Evolutionary conservation across 2,888 invertebrate species (phyloP).

Genomic region (Lingula anatina): DNA sequence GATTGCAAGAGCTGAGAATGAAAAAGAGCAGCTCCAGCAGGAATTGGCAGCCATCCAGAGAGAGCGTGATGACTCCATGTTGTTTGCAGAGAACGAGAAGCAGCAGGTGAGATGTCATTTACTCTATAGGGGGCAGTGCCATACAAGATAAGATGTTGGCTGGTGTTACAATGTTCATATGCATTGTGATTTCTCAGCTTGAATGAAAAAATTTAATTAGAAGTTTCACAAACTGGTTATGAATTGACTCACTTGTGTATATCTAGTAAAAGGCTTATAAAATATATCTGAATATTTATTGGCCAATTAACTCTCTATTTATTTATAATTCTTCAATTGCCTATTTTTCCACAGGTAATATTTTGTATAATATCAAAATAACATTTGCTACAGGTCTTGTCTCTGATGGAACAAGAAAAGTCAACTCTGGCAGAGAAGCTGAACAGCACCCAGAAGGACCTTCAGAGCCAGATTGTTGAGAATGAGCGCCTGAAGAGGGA

Average conservation of each 20-base stretch:
- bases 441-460: slow-evolving; percentile 67
- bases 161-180: no score
- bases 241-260: no score
- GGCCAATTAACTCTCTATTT: no score
- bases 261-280: no score
- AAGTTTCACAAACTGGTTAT: no score
- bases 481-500: slow-evolving; percentile 75
- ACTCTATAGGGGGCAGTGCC: not conserved
- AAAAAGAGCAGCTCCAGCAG: slow-evolving; percentile 72
- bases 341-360: no score
- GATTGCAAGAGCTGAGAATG: slow-evolving; percentile 62
- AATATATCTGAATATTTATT: no score
- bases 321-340: no score
- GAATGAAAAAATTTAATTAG: no score
- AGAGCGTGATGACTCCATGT: slow-evolving; percentile 85
- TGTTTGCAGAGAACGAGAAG: slow-evolving; percentile 89
- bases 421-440: slow-evolving; percentile 80
- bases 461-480: slow-evolving; percentile 60
- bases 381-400: slow-evolving; percentile 37
- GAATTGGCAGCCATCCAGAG: slow-evolving; percentile 80
- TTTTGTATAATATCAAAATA: no score
- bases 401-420: slow-evolving; percentile 84
- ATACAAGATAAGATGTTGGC: not conserved
- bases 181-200: no score
- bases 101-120: slow-evolving; percentile 71